Base-by-base conservation (phyloP, 2,888 invertebrate genomes). In the Platycheirus rosarum region DNA sequence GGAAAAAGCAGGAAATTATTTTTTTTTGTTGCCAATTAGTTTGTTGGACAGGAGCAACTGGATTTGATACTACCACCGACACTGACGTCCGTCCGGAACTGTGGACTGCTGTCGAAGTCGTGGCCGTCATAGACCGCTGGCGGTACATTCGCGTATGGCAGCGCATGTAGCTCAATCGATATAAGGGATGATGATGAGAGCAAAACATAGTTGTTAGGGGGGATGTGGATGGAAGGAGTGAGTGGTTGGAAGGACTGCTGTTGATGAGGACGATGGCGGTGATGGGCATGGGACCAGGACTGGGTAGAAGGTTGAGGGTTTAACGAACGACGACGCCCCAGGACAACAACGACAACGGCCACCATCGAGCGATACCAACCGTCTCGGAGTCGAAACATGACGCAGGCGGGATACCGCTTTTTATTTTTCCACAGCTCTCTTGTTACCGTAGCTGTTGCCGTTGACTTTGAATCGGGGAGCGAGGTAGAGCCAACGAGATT, bases 341-440 rank as follows among this genome's bases (percentile, higher is more conserved):
- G 66, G 71, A 66, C 55, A 57, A 57, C 57, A 40, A 60, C 70
- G 42, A 77, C 77, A 42, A 77, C 77, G 68, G 62, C 69, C 62
- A 60, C 65, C 65, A 75, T 60, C 75, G 44, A 75, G 80, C 80
- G 80, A 80, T 80, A 32, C 40, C 49, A 62, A 51, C 66, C 71
- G 68, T 73, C 55, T 77, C 66, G 13, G 16, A 68, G 29, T 73
- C 11, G 49, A 68, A 82, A 77, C 49, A 77, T 62, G 77, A 82
- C 82, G 82, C 82, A 82, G 82, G 76, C 77, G 82, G 82, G 80
- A 80, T 80, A 80, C 79, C 79, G 79, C 79, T 80, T 65, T 80
- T 51, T 66, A 57, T 51, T 35, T 53, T 23, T 49, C 14, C 44
- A 29, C 32, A 53, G 42, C 48, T 68, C 73, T 73, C 79, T 79